Evolutionary conservation across 2,113 vertebrate species (phyloP).

Genomic region (Protobothrops mucrosquamatus): DNA sequence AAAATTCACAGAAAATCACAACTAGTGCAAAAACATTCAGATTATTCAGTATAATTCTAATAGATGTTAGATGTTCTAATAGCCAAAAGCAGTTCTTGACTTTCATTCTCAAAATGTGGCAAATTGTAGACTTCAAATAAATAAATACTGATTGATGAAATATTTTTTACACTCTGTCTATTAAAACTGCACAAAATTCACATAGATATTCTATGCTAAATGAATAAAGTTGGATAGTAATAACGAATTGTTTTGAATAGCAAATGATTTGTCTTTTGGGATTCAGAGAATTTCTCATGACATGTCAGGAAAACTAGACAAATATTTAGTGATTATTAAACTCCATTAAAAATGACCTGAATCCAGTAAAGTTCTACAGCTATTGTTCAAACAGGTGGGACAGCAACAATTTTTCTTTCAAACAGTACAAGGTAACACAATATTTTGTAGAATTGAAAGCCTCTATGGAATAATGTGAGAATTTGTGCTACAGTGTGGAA

Average conservation of each 20-base stretch:
- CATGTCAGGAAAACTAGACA: background rate
- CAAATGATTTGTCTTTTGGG: background rate
- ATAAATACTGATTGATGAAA: accelerated
- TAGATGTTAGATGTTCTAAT: background rate
- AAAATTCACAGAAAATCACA: slow-evolving; percentile 52
- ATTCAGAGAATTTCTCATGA: background rate
- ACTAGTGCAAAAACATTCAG: slow-evolving; percentile 60
- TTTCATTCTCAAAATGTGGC: slow-evolving; percentile 2
- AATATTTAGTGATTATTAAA: background rate
- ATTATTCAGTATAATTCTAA: slow-evolving; percentile 54
- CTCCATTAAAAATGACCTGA: background rate
- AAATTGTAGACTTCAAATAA: background rate
- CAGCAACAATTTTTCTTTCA: background rate
- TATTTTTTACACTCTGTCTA: background rate
- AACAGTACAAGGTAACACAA: background rate
- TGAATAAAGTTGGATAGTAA: background rate
- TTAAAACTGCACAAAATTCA: background rate
- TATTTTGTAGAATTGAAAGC: background rate
- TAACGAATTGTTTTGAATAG: background rate
- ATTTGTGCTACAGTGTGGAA: background rate
- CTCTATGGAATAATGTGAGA: background rate
- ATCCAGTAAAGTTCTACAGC: background rate
- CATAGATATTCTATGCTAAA: background rate
- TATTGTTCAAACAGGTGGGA: background rate
- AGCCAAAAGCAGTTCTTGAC: slow-evolving; percentile 21